These are phyloP conservation scores for Tineola bisselliella DNA, from an alignment of 2,888 invertebrate species.

Conservation along the genomic window DNA sequence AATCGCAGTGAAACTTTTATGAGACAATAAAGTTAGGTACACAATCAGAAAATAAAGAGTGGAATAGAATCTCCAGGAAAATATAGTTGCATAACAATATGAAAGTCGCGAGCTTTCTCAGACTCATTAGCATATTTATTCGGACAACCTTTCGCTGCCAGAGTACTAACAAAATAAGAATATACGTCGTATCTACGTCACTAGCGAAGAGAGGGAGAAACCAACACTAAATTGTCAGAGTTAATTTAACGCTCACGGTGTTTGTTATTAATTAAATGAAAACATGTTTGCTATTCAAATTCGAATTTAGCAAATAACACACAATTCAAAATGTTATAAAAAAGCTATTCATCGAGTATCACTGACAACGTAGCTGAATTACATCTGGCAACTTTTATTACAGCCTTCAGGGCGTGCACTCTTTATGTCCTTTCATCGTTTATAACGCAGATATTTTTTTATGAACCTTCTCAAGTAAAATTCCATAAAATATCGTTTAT, in stretches of 20 bases:
- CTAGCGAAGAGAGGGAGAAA: not conserved
- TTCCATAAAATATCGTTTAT: constrained; percentile 30
- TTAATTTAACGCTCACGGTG: constrained; percentile 13
- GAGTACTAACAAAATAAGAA: constrained; percentile 1
- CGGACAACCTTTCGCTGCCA: constrained; percentile 8
- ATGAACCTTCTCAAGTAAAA: constrained; percentile 28
- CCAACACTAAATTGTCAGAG: not conserved
- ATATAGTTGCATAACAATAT: constrained; percentile 9
- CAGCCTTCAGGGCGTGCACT: constrained; percentile 25
- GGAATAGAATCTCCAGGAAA: not conserved
- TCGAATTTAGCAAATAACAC: not conserved
- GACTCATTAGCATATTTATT: constrained; percentile 9
- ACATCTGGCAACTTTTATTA: constrained; percentile 38
- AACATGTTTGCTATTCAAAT: constrained; percentile 16
- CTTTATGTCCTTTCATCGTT: constrained; percentile 32
- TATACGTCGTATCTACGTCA: not conserved
- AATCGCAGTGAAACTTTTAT: not conserved
- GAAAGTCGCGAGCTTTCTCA: not conserved
- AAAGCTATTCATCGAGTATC: constrained; percentile 21
- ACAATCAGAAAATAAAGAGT: constrained; percentile 5
- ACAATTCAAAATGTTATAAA: constrained; percentile 12
- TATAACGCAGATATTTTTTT: constrained; percentile 42
- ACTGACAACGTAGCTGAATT: constrained; percentile 20
- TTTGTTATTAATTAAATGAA: constrained; percentile 6
- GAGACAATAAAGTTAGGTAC: constrained; percentile 3